Evolutionary conservation across 2,113 vertebrate genomes (phyloP).

Genomic region (Hyperopisus bebe): DNA sequence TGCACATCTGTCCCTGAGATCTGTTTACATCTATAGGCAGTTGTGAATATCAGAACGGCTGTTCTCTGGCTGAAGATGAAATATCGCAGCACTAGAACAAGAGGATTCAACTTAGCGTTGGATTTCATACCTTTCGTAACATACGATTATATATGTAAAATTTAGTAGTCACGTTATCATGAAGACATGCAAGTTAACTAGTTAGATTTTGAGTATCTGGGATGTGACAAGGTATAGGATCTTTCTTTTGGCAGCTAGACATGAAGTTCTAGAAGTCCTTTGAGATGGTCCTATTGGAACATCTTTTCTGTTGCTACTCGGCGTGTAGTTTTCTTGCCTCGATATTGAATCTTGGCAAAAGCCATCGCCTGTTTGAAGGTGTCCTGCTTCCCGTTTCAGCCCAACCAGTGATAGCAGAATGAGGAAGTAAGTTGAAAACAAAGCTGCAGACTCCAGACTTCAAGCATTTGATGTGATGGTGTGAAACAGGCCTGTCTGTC

Average conservation of each 20-base stretch:
- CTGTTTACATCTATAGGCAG: neutral
- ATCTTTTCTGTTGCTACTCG: neutral
- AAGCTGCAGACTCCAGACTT: neutral
- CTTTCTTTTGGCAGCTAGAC: neutral
- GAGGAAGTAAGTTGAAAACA: neutral
- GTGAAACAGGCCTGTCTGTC: neutral
- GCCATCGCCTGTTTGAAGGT: neutral
- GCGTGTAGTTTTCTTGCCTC: neutral
- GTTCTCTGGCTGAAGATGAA: neutral
- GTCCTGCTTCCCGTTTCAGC: neutral
- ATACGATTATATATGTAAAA: neutral
- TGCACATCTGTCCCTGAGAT: neutral
- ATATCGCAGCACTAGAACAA: neutral
- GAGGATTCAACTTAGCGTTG: neutral
- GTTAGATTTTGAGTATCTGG: neutral
- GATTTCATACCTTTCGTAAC: neutral
- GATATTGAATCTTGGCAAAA: neutral
- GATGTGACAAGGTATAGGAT: neutral
- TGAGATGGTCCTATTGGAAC: neutral
- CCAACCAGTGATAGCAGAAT: neutral
- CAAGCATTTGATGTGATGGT: neutral
- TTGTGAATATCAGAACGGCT: neutral
- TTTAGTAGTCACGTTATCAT: neutral
- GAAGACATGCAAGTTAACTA: neutral
- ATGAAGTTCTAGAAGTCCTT: neutral